These are phyloP conservation scores for Paracentrotus lividus DNA, from an alignment of 53 echinoderm and acorn worm species.

Conservation along the genomic window DNA sequence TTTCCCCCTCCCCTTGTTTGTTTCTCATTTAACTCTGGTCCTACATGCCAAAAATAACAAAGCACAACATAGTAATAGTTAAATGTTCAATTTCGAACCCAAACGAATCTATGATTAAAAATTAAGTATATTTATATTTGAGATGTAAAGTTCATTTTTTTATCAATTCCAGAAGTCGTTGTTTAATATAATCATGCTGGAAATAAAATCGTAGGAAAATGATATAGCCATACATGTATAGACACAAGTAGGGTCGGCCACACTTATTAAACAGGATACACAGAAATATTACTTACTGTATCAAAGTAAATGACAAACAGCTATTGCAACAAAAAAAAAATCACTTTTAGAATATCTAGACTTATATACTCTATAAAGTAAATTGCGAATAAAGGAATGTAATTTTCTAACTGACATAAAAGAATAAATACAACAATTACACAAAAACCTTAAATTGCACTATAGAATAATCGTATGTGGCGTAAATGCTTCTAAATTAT, in stretches of 20 bases:
- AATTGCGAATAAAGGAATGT: slow-evolving; percentile 10
- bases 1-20: too few relatives aligned
- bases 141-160: too few relatives aligned
- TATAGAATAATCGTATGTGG: neutral
- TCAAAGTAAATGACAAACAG: neutral
- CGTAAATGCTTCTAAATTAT: neutral
- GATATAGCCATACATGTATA: too few relatives aligned
- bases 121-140: too few relatives aligned
- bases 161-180: neutral
- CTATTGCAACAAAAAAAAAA: neutral
- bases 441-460: neutral
- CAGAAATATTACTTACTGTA: neutral
- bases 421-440: neutral
- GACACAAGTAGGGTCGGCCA: neutral
- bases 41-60: neutral
- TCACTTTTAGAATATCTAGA: neutral
- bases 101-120: too few relatives aligned
- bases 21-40: too few relatives aligned
- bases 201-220: too few relatives aligned
- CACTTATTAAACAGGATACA: neutral
- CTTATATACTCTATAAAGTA: neutral
- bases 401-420: neutral
- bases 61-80: too few relatives aligned
- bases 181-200: neutral
- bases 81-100: too few relatives aligned